A percentile compares a stretch with the other conserved stretches of the same genome.
Evolutionary conservation across 2,888 invertebrate species (phyloP).

Genomic region (Sarcophaga variegata): DNA sequence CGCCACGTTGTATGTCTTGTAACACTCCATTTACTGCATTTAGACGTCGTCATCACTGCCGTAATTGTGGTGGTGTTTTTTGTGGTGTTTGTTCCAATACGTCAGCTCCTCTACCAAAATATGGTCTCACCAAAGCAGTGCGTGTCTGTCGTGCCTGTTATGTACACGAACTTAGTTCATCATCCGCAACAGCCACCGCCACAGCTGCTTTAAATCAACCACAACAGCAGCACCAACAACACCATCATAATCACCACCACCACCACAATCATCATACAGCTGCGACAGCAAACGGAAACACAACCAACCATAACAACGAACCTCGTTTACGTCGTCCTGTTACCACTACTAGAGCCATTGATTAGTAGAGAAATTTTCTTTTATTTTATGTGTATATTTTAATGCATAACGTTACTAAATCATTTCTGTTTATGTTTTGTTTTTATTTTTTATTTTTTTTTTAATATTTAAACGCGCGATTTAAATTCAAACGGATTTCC

Average conservation of each 20-base stretch:
- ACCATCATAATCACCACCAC: slow-evolving; percentile 34
- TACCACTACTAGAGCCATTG: slow-evolving; percentile 64
- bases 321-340: slow-evolving; percentile 66
- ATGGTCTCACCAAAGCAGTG: slow-evolving; percentile 95
- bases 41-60: slow-evolving; percentile 96
- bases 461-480: not conserved
- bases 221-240: slow-evolving; percentile 32
- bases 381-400: slow-evolving; percentile 16
- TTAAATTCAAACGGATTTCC: not conserved
- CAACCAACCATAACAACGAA: slow-evolving; percentile 62
- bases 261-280: slow-evolving; percentile 40
- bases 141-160: slow-evolving; percentile 89
- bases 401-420: no score
- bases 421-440: slow-evolving; percentile 19
- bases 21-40: slow-evolving; percentile 96
- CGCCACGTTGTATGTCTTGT: slow-evolving; percentile 96
- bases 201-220: slow-evolving; percentile 41
- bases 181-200: slow-evolving; percentile 28
- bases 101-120: slow-evolving; percentile 95
- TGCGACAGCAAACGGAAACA: slow-evolving; percentile 51
- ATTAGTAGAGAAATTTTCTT: slow-evolving; percentile 62
- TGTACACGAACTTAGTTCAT: slow-evolving; percentile 74
- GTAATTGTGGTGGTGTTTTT: slow-evolving; percentile 97
- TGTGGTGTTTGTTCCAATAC: slow-evolving; percentile 97
- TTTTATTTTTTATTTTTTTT: not conserved